Percentiles rank a stretch among this genome's conserved stretches.
phyloP scores from a whole-genome alignment of 2,113 vertebrate genomes.

The Benitochromis conjunctus region DNA sequence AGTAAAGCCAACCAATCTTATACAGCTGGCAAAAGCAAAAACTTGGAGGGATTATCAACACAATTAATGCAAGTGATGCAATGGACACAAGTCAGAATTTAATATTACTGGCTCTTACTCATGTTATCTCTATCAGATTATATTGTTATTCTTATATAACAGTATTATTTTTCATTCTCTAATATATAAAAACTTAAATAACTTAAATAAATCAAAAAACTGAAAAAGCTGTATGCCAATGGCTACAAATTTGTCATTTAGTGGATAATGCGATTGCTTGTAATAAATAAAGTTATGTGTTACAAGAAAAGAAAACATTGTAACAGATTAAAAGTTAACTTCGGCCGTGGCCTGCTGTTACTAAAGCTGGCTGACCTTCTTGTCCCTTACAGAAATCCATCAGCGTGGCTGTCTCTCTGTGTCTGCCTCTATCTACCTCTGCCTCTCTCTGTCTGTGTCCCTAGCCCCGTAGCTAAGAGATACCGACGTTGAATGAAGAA shows the following conservation, averaged over 20 bases:
- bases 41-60: slow-evolving; percentile 16
- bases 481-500: slow-evolving; percentile 15
- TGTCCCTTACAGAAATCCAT: slow-evolving; percentile 2
- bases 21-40: neutral
- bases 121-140: neutral
- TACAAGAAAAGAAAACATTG: neutral
- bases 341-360: neutral
- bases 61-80: slow-evolving; percentile 16
- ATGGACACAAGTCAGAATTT: neutral
- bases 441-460: neutral
- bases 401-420: neutral
- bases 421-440: neutral
- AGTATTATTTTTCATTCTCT: neutral
- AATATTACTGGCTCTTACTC: neutral
- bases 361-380: neutral
- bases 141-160: neutral
- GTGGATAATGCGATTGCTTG: neutral
- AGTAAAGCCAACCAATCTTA: slow-evolving; percentile 7
- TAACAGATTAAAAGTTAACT: neutral
- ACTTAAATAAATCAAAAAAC: neutral
- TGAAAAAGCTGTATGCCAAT: neutral
- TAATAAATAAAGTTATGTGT: neutral
- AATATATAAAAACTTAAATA: neutral
- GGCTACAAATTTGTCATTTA: neutral
- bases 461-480: slow-evolving; percentile 11